Base-by-base conservation (phyloP, 2,113 vertebrate species). In the Centropristis striata region DNA sequence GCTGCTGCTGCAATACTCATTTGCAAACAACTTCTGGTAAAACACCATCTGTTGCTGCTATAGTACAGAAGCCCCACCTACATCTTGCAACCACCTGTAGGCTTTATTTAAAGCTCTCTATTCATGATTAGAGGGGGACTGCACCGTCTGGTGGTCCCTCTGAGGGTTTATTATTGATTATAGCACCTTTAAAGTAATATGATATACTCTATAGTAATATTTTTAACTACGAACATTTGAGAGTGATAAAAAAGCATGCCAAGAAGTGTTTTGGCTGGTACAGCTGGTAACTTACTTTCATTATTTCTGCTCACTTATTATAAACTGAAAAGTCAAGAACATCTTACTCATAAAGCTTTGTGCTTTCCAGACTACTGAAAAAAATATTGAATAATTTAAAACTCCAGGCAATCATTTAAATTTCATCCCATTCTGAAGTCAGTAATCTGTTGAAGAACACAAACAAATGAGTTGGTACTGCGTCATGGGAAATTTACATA, bases 1-100 rank as follows among this genome's bases (percentile, higher is more conserved):
- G 64, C 44, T 13, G 46, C 46, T 57, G 27, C 63, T 66, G 61
- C 15, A 75, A n/a, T 14, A 12, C n/a, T 61, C 47, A 37, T 63
- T 46, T 71, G 55, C 15, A 70, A 61, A 61, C 21, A 18, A 25
- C 28, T 16, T 41, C 11, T 59, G 44, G 6, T 28, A 50, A 51
- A 70, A 47, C 20, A 2, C 3, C 18, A 42, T 39, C 27, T 71
- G 39, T 18, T 32, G 25, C 39, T 44, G 37, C 5, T 21, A 21
- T 12, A 20, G 25, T 59, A 41, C 15, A 27, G 27, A 42, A 25
- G 20, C 15, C 18, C 8, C 64, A 32, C 18, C 25, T 44, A 4
- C 13, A 10, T 23, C 32, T 3, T 28, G 21, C n/a, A 37, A 16
- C 42, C 21, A 60, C 9, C 54, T 9, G 44, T 28, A 42, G 23